Base-by-base conservation (phyloP, 1,140 invertebrate species). In the Araneus ventricosus region DNA sequence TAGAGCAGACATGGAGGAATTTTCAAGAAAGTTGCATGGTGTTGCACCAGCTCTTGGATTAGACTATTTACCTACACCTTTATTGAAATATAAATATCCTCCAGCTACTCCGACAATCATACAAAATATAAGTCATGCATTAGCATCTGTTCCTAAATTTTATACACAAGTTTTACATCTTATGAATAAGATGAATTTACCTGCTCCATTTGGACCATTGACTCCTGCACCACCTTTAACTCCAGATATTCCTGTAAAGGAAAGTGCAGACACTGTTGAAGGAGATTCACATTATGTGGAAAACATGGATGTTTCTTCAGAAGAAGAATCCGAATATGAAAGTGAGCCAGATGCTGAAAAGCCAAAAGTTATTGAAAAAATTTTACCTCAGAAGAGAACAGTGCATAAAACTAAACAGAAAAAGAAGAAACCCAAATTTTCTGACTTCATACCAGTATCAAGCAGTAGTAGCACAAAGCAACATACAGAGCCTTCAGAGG, bases 171-270 rank as follows among this genome's bases (percentile, higher is more conserved):
- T 94, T 30, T 95, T 99, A 84, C 98, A 99, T 96, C 96, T 99
- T 52, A 99, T 99, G 98, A 99, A 99, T 95, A 98, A 97, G 96
- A 99, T 99, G 98, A 98, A 97, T 95, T 95, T 99, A 79, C 97
- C 97, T 59, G 96, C 97, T 92, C 98, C 98, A n/a, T 99, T 99
- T 96, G 96, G 97, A 24, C 90, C 94, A 59, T 63, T 88, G 1
- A 87, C 45, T 37, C 89, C 93, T 39, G 80, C 80, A 41, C 94
- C 94, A 34, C 94, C 93, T n/a, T 75, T 94, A 45, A 37, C 90
- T 39, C 80, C 82, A n/a, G 94, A 94, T 52, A 61, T 94, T 30
- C 45, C 86, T 94, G 75, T 87, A 94, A 34, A 94, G 93, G 94
- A 94, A 93, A 94, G 94, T 91, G 93, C 93, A 94, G 94, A 82